Base-by-base conservation (phyloP, 2,888 invertebrate species). In the Ischnus inquisitorius region DNA sequence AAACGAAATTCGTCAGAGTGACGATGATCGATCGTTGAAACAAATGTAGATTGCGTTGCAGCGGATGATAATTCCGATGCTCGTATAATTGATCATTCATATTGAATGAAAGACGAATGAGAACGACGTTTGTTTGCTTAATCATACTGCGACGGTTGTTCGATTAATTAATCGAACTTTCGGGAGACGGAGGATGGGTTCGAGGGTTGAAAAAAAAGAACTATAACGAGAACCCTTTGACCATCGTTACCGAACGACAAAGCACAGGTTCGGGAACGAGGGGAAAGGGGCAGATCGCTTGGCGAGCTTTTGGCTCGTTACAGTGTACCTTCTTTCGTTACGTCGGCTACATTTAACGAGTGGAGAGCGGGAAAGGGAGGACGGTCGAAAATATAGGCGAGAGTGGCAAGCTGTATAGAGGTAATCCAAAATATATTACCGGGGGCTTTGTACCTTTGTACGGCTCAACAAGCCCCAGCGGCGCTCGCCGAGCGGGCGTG, bases 401-500 rank as follows among this genome's bases (percentile, higher is more conserved):
- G 25, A 69, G 28, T 67, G 68, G 77, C 48, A 41, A 28, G 25
- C 43, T 65, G 14, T 71, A 43, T 41, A 34, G 72, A 78, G 72
- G 54, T 85, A 87, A 87, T 87, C 86, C 90, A 91, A 92, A 92
- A 92, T 92, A 92, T 91, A 92, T 92, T 91, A 92, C 90, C 87
- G 86, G 85, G 85, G 85, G 91, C 92, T 92, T 92, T 91, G 91
- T 92, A 90, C 89, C 91, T 90, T 91, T 90, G 86, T 85, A 74
- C 75, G 82, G 83, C 85, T 85, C 87, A 82, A 79, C 54, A 34
- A 34, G 34, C 78, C 51, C 51, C 62, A 25, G n/a, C 41, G 41
- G 60, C 39, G 41, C 12, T 43, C 19, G 64, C 39, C 51, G n/a
- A 19, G 16, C 51, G 51, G 46, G 60, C 75, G 51, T 64, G 34